Percentiles rank a stretch among this genome's conserved stretches.
Conservation (phyloP, 92 coral and sea anemone genomes). For the Galaxea fascicularis region DNA sequence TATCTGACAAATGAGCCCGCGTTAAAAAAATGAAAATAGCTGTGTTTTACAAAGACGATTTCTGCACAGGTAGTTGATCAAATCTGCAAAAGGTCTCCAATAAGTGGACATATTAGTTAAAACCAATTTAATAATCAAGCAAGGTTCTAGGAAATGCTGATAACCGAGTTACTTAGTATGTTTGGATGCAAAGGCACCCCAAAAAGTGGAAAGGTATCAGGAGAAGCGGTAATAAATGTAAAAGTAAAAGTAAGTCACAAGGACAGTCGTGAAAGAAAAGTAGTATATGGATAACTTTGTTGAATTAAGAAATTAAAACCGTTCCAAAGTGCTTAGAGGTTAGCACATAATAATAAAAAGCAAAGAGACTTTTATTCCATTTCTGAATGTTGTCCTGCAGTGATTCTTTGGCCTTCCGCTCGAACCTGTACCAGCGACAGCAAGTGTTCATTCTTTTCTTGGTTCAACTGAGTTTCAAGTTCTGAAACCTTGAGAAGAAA, state of each 20-base stretch:
- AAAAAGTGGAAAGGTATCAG: too few relatives aligned
- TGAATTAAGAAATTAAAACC: too few relatives aligned
- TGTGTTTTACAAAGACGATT: too few relatives aligned
- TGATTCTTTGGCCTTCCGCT: conserved; percentile 54
- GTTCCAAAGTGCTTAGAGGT: neutral
- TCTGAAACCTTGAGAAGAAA: conserved; percentile 59
- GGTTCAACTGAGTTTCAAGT: conserved; percentile 70
- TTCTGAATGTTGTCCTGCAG: neutral
- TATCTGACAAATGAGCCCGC: too few relatives aligned
- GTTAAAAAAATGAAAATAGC: too few relatives aligned
- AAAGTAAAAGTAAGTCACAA: neutral
- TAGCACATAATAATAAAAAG: neutral
- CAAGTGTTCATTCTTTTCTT: conserved; percentile 78
- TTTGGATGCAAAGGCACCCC: too few relatives aligned
- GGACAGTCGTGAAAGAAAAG: neutral
- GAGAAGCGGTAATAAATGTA: too few relatives aligned
- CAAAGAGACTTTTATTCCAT: neutral
- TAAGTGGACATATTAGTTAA: neutral
- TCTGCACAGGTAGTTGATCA: too few relatives aligned
- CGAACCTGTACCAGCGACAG: conserved; percentile 64
- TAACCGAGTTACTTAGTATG: neutral
- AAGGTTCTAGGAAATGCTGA: neutral
- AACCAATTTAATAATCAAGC: neutral
- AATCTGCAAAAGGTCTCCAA: neutral
- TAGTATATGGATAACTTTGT: neutral